A percentile compares a stretch with the other conserved stretches of the same genome.
Evolutionary conservation across 92 coral and sea anemone genomes (phyloP).

Genomic region (Umimayanthus kanabou): DNA sequence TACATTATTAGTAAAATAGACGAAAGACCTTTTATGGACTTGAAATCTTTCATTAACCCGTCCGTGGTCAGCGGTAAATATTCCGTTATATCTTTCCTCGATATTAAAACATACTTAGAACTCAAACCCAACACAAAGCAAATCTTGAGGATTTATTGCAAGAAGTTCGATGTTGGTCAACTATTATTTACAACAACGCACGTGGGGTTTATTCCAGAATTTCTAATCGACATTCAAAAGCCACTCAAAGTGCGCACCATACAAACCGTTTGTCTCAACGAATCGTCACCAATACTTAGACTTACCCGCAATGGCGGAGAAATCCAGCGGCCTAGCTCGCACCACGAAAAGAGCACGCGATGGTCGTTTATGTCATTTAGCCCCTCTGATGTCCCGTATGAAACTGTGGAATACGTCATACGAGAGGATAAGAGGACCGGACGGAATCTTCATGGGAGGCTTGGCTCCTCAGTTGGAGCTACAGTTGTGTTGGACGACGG

Average conservation of each 20-base stretch:
- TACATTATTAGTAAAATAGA: slow-evolving; percentile 77
- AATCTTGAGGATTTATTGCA: slow-evolving; percentile 72
- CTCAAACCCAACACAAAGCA: slow-evolving; percentile 80
- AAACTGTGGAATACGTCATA: slow-evolving; percentile 79
- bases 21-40: slow-evolving; percentile 70
- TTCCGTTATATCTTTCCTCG: slow-evolving; percentile 82
- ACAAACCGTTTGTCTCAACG: slow-evolving; percentile 66
- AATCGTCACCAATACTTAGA: slow-evolving; percentile 70
- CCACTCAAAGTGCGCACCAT: slow-evolving; percentile 71
- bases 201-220: slow-evolving; percentile 76
- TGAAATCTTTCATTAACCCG: slow-evolving; percentile 61
- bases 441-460: slow-evolving; percentile 19
- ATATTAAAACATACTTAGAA: slow-evolving; percentile 76
- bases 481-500: slow-evolving; percentile 83
- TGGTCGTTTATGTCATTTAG: slow-evolving; percentile 72
- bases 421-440: slow-evolving; percentile 47
- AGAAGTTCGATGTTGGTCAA: slow-evolving; percentile 80
- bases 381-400: slow-evolving; percentile 70
- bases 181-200: slow-evolving; percentile 81
- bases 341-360: slow-evolving; percentile 72
- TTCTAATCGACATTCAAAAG: slow-evolving; percentile 69
- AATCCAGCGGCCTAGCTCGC: slow-evolving; percentile 61
- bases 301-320: slow-evolving; percentile 82
- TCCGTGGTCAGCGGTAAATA: slow-evolving; percentile 67
- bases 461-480: slow-evolving; percentile 56